Conservation (phyloP, 2,888 invertebrate species). For the Polydrusus cervinus region DNA sequence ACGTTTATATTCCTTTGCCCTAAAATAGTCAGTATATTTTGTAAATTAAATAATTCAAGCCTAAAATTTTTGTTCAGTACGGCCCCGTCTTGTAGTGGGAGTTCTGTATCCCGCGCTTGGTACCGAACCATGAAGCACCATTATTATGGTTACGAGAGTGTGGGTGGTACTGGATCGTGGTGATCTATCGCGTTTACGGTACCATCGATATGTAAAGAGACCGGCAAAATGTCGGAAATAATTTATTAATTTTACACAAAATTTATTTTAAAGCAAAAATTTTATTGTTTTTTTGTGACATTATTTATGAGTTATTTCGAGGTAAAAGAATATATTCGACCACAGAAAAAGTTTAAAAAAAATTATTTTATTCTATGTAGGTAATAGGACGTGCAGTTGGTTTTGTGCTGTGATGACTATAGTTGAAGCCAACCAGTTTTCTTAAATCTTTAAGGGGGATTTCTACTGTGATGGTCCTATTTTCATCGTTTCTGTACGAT, state of each 20-base stretch:
- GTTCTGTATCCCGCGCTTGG: slow-evolving; percentile 46
- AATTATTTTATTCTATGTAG: no score
- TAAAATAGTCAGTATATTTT: no score
- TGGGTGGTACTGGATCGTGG: slow-evolving; percentile 54
- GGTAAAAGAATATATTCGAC: no score
- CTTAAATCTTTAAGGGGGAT: no score
- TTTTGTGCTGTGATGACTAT: no score
- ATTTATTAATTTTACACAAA: not conserved
- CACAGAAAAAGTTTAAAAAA: no score
- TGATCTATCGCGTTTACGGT: slow-evolving; percentile 52
- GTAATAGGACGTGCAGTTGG: no score
- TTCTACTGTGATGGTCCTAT: no score
- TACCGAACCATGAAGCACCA: slow-evolving; percentile 51
- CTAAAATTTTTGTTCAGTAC: slow-evolving; percentile 16
- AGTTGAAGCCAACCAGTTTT: no score
- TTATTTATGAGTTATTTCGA: not conserved
- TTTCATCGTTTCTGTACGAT: no score
- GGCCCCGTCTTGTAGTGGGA: slow-evolving; percentile 42
- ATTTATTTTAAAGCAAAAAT: not conserved
- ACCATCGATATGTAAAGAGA: slow-evolving; percentile 38
- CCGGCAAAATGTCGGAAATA: not conserved
- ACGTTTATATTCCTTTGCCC: no score
- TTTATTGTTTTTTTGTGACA: not conserved
- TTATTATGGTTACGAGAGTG: slow-evolving; percentile 50
- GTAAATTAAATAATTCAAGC: no score